Percentiles rank a stretch among this genome's conserved stretches.
Evolutionary conservation across 2,113 vertebrate genomes (phyloP).

Genomic region (Sturnus vulgaris): DNA sequence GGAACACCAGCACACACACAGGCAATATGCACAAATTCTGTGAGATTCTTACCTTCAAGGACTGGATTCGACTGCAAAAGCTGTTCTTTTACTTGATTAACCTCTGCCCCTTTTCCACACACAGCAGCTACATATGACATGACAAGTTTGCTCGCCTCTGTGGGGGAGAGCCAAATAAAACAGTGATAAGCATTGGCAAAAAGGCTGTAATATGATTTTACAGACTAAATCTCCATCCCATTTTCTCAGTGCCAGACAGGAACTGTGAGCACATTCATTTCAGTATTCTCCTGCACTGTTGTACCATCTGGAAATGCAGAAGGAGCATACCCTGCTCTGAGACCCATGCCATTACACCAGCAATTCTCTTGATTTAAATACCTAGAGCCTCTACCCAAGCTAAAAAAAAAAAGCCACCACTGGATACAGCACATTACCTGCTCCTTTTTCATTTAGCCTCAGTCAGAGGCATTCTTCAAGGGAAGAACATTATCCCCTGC

Average conservation of each 20-base stretch:
- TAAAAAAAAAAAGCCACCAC: not conserved
- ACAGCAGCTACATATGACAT: slow-evolving; percentile 99
- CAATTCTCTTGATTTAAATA: not conserved
- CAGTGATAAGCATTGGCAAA: not conserved
- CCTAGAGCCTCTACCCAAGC: not conserved
- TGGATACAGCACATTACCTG: not conserved
- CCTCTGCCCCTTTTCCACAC: slow-evolving; percentile 96
- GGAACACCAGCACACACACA: not conserved
- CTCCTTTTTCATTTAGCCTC: not conserved
- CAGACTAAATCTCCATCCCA: not conserved
- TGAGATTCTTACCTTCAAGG: slow-evolving; percentile 87
- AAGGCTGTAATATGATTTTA: not conserved
- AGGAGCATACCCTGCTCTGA: not conserved
- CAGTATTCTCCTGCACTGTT: not conserved
- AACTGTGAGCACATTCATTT: not conserved
- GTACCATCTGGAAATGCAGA: not conserved
- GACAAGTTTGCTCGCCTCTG: slow-evolving; percentile 98
- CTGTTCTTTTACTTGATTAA: slow-evolving; percentile 99
- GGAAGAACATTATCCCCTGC: not conserved
- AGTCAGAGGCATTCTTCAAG: not conserved
- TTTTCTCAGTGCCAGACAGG: not conserved
- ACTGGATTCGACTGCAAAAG: slow-evolving; percentile 98
- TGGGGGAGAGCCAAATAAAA: slow-evolving; percentile 45
- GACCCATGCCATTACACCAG: not conserved
- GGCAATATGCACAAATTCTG: accelerated